Percentiles rank a stretch among this genome's conserved stretches.
phyloP scores from a whole-genome alignment of 2,888 invertebrate species.

The Hydrotaea cyrtoneurina region DNA sequence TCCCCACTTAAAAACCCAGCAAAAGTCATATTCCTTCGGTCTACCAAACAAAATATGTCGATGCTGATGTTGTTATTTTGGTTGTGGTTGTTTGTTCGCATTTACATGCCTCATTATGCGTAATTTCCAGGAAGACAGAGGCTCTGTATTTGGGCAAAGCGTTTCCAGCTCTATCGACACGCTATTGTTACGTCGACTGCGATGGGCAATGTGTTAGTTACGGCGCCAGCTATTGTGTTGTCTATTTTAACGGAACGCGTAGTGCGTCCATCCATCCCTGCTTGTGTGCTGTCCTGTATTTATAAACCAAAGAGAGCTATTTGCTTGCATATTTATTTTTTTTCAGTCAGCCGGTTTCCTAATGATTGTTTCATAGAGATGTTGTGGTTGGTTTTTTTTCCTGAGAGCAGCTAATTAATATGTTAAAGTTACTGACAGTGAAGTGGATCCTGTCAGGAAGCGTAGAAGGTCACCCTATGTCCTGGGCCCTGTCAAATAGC shows the following conservation, averaged over 20 bases:
- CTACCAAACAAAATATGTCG: no score
- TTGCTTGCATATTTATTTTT: background rate
- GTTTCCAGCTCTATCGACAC: background rate
- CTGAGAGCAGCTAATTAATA: constrained; percentile 4
- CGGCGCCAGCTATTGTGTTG: background rate
- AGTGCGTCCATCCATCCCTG: background rate
- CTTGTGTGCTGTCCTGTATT: background rate
- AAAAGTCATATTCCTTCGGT: background rate
- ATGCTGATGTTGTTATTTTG: background rate
- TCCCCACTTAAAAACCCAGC: background rate
- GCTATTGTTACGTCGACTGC: background rate
- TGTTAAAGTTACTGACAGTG: background rate
- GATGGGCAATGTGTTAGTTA: background rate
- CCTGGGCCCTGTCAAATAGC: background rate
- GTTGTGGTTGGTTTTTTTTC: background rate
- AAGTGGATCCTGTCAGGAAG: background rate
- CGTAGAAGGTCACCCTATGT: background rate
- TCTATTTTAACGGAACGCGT: background rate
- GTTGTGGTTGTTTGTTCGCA: background rate
- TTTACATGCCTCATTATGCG: constrained; percentile 48
- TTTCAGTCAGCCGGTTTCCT: background rate
- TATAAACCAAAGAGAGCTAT: background rate
- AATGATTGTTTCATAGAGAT: background rate
- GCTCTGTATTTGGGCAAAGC: background rate
- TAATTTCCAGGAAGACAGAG: constrained; percentile 13